Conservation (phyloP, 2,797 vertebrate species). For the Crocodylus rhombifer region DNA sequence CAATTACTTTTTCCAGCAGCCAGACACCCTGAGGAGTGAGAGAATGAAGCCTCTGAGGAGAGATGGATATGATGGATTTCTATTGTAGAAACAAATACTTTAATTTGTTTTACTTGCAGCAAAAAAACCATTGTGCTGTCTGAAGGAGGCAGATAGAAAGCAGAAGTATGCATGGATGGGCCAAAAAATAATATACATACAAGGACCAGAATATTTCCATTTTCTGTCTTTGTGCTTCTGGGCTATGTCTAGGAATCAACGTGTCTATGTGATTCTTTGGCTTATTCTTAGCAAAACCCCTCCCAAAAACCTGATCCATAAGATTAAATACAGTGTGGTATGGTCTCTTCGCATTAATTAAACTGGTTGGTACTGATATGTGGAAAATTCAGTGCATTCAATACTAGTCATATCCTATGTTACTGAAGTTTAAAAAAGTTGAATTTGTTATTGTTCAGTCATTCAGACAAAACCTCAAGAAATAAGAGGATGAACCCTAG, state of each 20-base stretch:
- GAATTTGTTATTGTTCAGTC: neutral
- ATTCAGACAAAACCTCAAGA: neutral
- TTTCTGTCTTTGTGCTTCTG: neutral
- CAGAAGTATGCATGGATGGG: neutral
- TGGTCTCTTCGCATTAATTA: neutral
- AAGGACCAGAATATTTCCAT: neutral
- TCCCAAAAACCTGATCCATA: neutral
- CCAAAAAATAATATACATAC: neutral
- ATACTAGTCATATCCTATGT: neutral
- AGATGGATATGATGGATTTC: constrained; percentile 45
- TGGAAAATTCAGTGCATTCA: neutral
- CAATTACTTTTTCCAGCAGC: neutral
- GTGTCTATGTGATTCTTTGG: neutral
- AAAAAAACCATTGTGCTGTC: neutral
- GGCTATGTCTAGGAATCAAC: neutral
- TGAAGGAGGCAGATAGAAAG: neutral
- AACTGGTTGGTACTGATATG: neutral
- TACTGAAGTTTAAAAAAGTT: neutral
- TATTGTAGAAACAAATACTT: constrained; percentile 35
- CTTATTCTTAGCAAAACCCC: neutral
- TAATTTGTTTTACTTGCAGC: constrained; percentile 32
- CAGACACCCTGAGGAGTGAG: constrained; percentile 37
- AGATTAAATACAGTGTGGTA: neutral
- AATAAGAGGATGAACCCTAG: neutral
- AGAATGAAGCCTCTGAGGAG: constrained; percentile 34